Evolutionary conservation across 2,888 invertebrate genomes (phyloP).

Genomic region (Melanotus villosus): DNA sequence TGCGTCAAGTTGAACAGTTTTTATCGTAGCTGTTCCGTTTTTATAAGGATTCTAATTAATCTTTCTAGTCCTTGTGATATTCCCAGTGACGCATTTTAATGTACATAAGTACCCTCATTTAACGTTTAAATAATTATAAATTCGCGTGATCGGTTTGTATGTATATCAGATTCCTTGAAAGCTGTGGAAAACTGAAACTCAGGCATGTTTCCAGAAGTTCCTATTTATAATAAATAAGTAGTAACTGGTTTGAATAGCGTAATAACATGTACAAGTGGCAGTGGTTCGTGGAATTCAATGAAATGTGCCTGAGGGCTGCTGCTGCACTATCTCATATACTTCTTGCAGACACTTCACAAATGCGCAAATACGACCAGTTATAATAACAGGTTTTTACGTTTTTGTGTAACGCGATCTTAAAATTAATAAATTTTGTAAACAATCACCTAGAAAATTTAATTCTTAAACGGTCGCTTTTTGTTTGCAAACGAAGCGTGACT

Average conservation of each 20-base stretch:
- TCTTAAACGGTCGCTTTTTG: background rate
- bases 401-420: constrained; percentile 1
- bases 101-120: too few relatives aligned
- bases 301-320: constrained; percentile 6
- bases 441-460: background rate
- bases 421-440: constrained; percentile 11
- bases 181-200: too few relatives aligned
- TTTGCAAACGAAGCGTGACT: background rate
- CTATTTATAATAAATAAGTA: background rate
- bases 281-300: constrained; percentile 16
- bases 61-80: too few relatives aligned
- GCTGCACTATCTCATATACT: constrained; percentile 3
- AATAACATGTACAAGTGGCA: constrained; percentile 15
- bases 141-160: too few relatives aligned
- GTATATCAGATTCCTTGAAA: too few relatives aligned
- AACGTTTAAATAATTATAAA: too few relatives aligned
- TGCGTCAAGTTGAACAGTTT: too few relatives aligned
- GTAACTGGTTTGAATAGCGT: constrained; percentile 5
- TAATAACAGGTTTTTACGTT: background rate
- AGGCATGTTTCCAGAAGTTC: background rate
- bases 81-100: too few relatives aligned
- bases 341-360: constrained; percentile 11
- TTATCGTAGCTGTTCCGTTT: too few relatives aligned
- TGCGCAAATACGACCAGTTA: constrained; percentile 15
- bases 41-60: too few relatives aligned